Conservation (phyloP, 2,888 invertebrate genomes). For the Archaeoteleia sp. region DNA sequence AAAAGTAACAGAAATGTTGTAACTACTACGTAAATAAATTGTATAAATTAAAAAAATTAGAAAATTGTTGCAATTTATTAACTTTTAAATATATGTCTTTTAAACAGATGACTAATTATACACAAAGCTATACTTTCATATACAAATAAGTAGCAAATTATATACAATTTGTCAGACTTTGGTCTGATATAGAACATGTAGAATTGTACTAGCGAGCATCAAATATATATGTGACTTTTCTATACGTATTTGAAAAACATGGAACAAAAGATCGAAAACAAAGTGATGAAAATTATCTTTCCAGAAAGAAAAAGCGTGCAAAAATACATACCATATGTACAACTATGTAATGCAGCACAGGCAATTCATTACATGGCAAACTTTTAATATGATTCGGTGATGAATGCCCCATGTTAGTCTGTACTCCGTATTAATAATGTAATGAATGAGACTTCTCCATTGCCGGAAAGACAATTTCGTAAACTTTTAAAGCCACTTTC, state of each 20-base stretch:
- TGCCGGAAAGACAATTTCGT: conserved; percentile 16
- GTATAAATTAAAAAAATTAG: too few relatives aligned
- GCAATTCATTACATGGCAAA: neutral
- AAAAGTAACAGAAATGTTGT: too few relatives aligned
- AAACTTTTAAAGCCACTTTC: conserved; percentile 41
- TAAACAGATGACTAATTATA: conserved; percentile 18
- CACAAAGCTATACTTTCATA: conserved; percentile 15
- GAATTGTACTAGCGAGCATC: conserved; percentile 19
- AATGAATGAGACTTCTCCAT: conserved; percentile 8
- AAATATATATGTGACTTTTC: conserved; percentile 17
- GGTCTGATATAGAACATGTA: conserved; percentile 15
- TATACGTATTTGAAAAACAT: too few relatives aligned
- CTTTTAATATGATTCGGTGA: too few relatives aligned
- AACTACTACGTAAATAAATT: too few relatives aligned
- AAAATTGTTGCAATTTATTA: too few relatives aligned
- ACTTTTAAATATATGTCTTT: too few relatives aligned
- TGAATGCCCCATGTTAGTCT: conserved; percentile 19
- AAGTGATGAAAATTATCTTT: neutral
- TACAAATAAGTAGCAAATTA: conserved; percentile 19
- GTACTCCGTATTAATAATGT: conserved; percentile 12
- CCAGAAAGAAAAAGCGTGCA: neutral
- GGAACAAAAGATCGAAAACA: neutral
- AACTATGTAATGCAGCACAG: neutral
- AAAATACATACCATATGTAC: too few relatives aligned
- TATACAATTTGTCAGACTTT: conserved; percentile 15